Evolutionary conservation across 2,888 invertebrate species (phyloP).

Genomic region (Megaustenia siamemsis): DNA sequence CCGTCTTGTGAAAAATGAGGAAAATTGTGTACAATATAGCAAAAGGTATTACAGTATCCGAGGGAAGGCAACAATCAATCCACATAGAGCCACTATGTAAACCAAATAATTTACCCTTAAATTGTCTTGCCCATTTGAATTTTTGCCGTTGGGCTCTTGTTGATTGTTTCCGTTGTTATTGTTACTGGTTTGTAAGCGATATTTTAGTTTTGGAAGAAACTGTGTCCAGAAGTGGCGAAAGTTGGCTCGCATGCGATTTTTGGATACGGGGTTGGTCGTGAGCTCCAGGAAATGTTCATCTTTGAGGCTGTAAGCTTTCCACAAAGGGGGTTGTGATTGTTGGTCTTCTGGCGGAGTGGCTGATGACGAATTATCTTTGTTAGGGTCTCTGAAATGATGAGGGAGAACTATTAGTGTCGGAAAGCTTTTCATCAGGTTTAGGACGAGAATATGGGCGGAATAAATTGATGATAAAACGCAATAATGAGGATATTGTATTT

Average conservation of each 20-base stretch:
- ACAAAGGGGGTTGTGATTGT: neutral
- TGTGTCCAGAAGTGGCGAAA: constrained; percentile 20
- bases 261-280: neutral
- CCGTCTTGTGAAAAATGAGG: neutral
- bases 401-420: neutral
- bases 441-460: neutral
- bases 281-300: constrained; percentile 12
- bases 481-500: neutral
- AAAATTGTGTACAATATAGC: neutral
- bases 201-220: neutral
- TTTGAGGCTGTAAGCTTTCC: neutral
- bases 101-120: neutral
- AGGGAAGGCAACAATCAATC: neutral
- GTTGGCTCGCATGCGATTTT: neutral
- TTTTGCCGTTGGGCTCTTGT: too few species aligned
- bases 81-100: neutral
- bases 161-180: neutral
- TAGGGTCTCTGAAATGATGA: neutral
- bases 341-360: too few species aligned
- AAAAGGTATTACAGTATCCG: neutral
- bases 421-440: too few species aligned
- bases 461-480: neutral
- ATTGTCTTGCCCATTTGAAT: neutral
- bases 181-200: neutral
- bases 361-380: neutral